Conservation (phyloP, 2,888 invertebrate genomes). For the Axea sp. region DNA sequence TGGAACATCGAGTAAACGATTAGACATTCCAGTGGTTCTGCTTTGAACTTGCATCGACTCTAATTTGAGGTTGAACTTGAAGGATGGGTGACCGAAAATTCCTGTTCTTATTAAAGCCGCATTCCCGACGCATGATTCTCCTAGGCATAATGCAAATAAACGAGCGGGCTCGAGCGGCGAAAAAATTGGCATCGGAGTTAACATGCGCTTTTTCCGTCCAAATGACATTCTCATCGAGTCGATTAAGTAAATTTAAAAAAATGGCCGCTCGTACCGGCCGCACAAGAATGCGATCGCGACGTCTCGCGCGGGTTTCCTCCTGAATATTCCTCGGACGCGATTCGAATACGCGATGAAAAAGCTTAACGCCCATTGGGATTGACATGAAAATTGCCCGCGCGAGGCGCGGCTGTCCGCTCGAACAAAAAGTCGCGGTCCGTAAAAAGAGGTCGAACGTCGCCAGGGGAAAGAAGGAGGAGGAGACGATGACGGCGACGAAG, state of each 20-base stretch:
- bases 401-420: conserved; percentile 23
- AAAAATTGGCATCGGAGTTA: conserved; percentile 46
- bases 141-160: conserved; percentile 56
- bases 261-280: conserved; percentile 4
- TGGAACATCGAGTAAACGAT: no score
- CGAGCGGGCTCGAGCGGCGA: conserved; percentile 25
- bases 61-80: conserved; percentile 22
- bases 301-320: conserved; percentile 40
- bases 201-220: conserved; percentile 43
- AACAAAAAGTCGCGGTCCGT: conserved; percentile 31
- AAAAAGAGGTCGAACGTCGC: conserved; percentile 43
- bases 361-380: conserved; percentile 46
- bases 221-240: conserved; percentile 57
- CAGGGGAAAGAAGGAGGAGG: conserved; percentile 7
- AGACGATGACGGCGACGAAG: conserved; percentile 18
- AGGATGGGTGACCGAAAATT: conserved; percentile 48
- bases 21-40: conserved; percentile 7
- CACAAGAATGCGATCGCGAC: conserved; percentile 46
- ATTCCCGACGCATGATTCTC: conserved; percentile 52
- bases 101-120: conserved; percentile 50
- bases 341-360: conserved; percentile 49
- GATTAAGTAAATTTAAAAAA: conserved; percentile 51
- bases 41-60: not conserved
- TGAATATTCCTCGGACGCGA: conserved; percentile 46
- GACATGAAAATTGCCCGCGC: conserved; percentile 59